Base-by-base conservation (phyloP, 2,113 vertebrate genomes). In the Leptosomus discolor region DNA sequence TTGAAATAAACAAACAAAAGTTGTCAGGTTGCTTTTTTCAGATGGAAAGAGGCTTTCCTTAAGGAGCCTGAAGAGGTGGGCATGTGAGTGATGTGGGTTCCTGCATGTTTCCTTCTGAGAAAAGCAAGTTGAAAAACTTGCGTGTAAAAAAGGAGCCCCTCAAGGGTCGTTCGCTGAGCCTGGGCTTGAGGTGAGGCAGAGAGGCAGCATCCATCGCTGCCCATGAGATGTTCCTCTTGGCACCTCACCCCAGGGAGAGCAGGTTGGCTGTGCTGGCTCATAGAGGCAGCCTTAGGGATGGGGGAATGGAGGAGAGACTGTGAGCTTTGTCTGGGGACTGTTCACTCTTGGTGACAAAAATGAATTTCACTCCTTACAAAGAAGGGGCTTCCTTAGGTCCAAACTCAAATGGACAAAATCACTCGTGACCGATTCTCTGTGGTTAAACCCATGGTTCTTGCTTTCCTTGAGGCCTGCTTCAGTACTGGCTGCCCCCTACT, bases 21-120 rank as follows among this genome's bases (percentile, higher is more conserved):
- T 26, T 32, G 30, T 75, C 93, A 39, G 53, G n/a, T 64, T 85
- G 57, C 30, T 91, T 82, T 92, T n/a, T 89, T 96, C 61, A 79
- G 43, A 45, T 32, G 69, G 84, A 82, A 92, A 48, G 67, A 84
- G 43, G 50, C 23, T 58, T 75, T 90, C 15, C 12, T 73, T 41
- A 84, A 82, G 63, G 71, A 85, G 30, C 60, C 45, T 73, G 64
- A 84, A 75, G 88, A 90, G 68, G 77, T 88, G 76, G 60, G 61
- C 46, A 12, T 17, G 48, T 51, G 70, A 67, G 26, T 22, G 60
- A n/a, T 43, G 67, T 81, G 87, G 45, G 29, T 76, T 88, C 37
- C 50, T 82, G 48, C 57, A 76, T 61, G 32, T n/a, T 77, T 85
- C 37, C 22, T 74, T 78, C 63, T 51, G 65, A 84, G 77, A 50